Conservation (phyloP, 2,797 vertebrate genomes). For the Microchirus variegatus region DNA sequence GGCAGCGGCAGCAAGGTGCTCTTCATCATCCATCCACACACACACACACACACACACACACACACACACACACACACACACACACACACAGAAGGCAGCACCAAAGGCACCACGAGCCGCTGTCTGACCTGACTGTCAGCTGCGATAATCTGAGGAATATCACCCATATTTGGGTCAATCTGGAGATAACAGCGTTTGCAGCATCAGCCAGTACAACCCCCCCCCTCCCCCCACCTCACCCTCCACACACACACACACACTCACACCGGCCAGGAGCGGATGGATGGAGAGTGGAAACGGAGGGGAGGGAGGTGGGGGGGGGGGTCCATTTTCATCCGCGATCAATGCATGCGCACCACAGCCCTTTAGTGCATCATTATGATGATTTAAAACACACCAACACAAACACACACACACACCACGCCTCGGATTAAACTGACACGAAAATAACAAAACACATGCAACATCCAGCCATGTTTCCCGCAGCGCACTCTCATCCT, state of each 20-base stretch:
- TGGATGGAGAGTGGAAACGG: conserved; percentile 39
- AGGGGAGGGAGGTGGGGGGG: conserved; percentile 23
- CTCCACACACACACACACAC: background rate
- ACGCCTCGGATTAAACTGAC: conserved; percentile 37
- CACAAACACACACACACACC: conserved; percentile 30
- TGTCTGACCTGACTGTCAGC: conserved; percentile 27
- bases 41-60: conserved; percentile 32
- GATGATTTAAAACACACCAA: background rate
- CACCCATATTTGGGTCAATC: conserved; percentile 67
- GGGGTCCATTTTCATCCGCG: conserved; percentile 57
- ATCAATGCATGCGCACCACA: conserved; percentile 56
- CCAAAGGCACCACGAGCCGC: conserved; percentile 52
- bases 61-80: conserved; percentile 27
- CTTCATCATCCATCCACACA: conserved; percentile 44
- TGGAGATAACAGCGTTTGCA: conserved; percentile 48
- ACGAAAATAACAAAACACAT: background rate
- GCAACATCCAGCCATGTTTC: conserved; percentile 51
- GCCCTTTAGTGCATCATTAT: conserved; percentile 47
- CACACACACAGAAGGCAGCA: conserved; percentile 41
- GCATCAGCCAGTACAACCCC: conserved; percentile 25
- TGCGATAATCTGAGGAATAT: conserved; percentile 40
- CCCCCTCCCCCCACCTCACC: background rate
- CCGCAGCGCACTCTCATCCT: conserved; percentile 6
- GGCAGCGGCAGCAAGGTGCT: conserved; percentile 54
- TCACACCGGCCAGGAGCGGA: conserved; percentile 32